These are phyloP conservation scores for Drosophila meridionalis DNA, from an alignment of 2,888 invertebrate species.

Conservation along the genomic window DNA sequence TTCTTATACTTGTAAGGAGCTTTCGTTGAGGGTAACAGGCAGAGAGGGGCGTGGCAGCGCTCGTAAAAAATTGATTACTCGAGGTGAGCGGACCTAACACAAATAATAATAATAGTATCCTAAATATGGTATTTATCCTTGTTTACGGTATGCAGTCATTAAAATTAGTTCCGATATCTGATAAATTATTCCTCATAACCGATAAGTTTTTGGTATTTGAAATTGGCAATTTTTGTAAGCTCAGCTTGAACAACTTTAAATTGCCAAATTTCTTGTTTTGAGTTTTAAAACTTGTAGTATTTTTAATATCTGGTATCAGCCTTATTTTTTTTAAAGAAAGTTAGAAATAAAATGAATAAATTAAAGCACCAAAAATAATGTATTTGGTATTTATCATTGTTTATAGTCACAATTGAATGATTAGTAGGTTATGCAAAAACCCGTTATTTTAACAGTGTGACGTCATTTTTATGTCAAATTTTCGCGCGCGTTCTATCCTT, in stretches of 20 bases:
- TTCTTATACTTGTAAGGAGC: background rate
- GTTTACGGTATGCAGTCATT: background rate
- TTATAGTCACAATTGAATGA: too few species aligned
- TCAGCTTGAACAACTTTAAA: background rate
- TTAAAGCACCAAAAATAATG: background rate
- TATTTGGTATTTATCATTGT: too few species aligned
- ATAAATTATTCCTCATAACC: background rate
- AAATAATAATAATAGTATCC: too few species aligned
- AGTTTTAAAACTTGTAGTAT: background rate
- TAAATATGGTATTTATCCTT: background rate
- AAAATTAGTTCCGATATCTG: background rate
- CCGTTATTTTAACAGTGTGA: too few species aligned
- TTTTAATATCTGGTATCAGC: accelerated
- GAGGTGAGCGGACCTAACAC: too few species aligned
- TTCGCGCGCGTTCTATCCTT: too few species aligned
- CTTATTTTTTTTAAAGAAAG: background rate
- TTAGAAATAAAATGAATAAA: background rate
- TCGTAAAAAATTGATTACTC: too few species aligned
- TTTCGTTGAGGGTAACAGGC: background rate
- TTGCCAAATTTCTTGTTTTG: too few species aligned
- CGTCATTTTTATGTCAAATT: too few species aligned
- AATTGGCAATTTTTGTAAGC: background rate
- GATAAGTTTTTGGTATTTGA: background rate
- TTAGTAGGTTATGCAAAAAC: too few species aligned
- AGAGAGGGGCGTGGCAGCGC: background rate